Evolutionary conservation across 64 coral and sea anemone species (phyloP).

Genomic region (Orbicella faveolata): DNA sequence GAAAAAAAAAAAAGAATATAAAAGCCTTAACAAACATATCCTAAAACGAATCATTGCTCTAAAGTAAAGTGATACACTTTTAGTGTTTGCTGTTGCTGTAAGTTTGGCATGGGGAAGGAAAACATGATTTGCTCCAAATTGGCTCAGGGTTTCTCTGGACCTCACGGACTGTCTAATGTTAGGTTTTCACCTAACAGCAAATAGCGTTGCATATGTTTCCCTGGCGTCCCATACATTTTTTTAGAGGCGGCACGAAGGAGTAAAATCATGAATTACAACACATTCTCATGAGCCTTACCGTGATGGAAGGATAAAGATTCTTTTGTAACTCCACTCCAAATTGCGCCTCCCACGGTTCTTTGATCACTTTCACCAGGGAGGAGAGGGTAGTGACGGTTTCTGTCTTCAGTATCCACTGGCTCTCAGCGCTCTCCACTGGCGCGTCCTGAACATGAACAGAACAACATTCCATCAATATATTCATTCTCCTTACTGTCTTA

Average conservation of each 20-base stretch:
- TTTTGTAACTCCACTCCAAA: conserved; percentile 71
- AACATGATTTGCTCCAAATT: too few species aligned
- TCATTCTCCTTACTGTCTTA: not conserved
- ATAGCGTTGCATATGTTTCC: too few species aligned
- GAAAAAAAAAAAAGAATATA: not conserved
- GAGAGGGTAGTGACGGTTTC: conserved; percentile 48
- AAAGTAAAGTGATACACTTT: too few species aligned
- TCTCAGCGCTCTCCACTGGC: conserved; percentile 47
- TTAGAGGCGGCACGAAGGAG: too few species aligned
- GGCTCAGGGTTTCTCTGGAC: too few species aligned
- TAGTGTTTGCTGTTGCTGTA: too few species aligned
- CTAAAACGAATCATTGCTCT: not conserved
- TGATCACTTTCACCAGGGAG: conserved; percentile 63
- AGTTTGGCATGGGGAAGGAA: too few species aligned
- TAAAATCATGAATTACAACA: not conserved
- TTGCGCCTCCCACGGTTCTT: conserved; percentile 61
- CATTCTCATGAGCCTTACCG: not conserved
- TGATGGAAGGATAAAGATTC: conserved; percentile 16
- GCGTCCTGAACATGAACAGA: conserved; percentile 30
- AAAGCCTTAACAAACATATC: not conserved
- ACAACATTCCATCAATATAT: not conserved
- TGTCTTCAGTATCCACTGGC: conserved; percentile 49
- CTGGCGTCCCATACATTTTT: not conserved
- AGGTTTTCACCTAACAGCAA: too few species aligned
- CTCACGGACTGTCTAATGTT: too few species aligned